A percentile compares a stretch with the other conserved stretches of the same genome.
Conservation (phyloP, 1,140 invertebrate genomes). For the Meteorus sp. region DNA sequence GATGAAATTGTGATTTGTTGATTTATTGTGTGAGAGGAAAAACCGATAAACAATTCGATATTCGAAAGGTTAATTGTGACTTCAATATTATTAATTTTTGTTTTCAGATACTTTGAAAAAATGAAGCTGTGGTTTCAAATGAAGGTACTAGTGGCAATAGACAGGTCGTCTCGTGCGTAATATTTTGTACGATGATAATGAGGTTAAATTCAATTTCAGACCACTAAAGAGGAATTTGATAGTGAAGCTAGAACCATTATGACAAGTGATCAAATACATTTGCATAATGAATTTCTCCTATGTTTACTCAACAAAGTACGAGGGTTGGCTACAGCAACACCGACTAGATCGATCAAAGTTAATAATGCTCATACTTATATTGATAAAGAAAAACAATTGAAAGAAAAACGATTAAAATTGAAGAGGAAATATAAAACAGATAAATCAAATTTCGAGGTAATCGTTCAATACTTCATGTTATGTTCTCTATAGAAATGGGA, state of each 20-base stretch:
- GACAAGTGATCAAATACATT: constrained; percentile 69
- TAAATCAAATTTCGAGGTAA: constrained; percentile 69
- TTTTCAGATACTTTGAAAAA: constrained; percentile 65
- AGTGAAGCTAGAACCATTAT: constrained; percentile 71
- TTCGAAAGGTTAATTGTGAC: neutral
- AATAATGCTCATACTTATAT: constrained; percentile 37
- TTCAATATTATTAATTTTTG: constrained; percentile 21
- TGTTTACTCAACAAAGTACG: constrained; percentile 80
- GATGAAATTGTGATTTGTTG: neutral
- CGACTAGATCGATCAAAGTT: constrained; percentile 53
- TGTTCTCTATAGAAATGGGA: constrained; percentile 39
- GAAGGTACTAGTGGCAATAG: constrained; percentile 65
- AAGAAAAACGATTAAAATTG: constrained; percentile 60
- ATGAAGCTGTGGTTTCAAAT: constrained; percentile 76
- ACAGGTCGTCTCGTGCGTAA: too few relatives aligned
- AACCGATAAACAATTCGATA: neutral
- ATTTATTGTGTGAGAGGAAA: neutral
- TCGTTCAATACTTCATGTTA: constrained; percentile 51
- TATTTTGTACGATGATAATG: constrained; percentile 3
- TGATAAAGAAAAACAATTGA: constrained; percentile 49
- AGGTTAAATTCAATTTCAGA: constrained; percentile 42
- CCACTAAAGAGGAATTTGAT: constrained; percentile 81
- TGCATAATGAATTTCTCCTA: constrained; percentile 82
- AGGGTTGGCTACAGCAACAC: constrained; percentile 63
- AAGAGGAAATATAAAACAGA: constrained; percentile 66